phyloP scores from a whole-genome alignment of 2,113 vertebrate genomes.

The Junco hyemalis region DNA sequence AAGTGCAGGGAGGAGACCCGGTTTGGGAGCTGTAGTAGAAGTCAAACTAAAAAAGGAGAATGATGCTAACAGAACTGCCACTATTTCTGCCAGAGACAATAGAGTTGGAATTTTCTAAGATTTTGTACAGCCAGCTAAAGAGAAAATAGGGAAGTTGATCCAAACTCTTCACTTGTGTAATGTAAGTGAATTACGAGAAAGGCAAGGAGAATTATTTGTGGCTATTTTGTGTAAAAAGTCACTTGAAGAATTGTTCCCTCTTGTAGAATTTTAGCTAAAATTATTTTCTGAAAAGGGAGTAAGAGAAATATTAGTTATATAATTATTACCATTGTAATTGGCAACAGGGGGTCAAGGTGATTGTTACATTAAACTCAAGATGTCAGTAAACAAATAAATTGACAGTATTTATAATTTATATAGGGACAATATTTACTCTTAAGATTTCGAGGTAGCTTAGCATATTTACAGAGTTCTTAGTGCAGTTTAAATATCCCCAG shows the following conservation, averaged over 20 bases:
- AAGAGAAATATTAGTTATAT: background rate
- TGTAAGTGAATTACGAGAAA: background rate
- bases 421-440: background rate
- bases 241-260: background rate
- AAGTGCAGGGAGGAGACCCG: background rate
- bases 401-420: background rate
- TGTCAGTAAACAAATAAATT: background rate
- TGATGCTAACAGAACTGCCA: fast-evolving
- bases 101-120: background rate
- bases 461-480: background rate
- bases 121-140: background rate
- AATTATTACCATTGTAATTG: background rate
- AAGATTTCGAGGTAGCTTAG: background rate
- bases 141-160: background rate
- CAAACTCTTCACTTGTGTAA: background rate
- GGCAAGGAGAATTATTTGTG: background rate
- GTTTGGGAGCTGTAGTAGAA: background rate
- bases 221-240: background rate
- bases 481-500: background rate
- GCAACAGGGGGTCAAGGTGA: background rate
- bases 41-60: background rate
- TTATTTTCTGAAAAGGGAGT: background rate
- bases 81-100: background rate
- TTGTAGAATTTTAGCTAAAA: background rate
- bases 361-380: background rate